phyloP scores from a whole-genome alignment of 2,797 vertebrate species.

The Kryptolebias ocellatus region DNA sequence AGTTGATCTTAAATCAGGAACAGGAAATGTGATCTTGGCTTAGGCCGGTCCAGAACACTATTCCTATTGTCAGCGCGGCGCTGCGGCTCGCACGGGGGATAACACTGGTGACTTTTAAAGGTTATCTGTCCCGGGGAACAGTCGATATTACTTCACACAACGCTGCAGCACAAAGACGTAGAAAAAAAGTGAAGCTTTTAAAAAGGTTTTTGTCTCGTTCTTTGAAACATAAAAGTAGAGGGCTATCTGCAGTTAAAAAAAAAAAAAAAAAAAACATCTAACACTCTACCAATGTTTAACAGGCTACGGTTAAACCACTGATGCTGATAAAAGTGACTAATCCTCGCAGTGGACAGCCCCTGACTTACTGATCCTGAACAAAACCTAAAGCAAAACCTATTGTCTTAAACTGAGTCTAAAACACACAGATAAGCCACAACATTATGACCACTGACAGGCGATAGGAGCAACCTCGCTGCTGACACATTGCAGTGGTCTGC shows the following conservation, averaged over 20 bases:
- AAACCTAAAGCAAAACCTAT: neutral
- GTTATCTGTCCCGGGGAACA: slow-evolving; percentile 74
- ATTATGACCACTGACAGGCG: neutral
- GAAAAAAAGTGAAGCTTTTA: slow-evolving; percentile 23
- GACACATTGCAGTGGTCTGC: neutral
- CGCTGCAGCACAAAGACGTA: slow-evolving; percentile 22
- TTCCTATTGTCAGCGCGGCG: slow-evolving; percentile 70
- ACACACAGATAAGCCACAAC: neutral
- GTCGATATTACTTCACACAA: slow-evolving; percentile 60
- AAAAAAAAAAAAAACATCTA: neutral
- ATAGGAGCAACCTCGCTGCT: no score
- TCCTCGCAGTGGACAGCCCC: no score
- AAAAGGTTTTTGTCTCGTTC: slow-evolving; percentile 11
- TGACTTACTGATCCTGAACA: no score
- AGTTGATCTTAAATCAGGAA: slow-evolving; percentile 80
- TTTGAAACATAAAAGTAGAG: slow-evolving; percentile 1
- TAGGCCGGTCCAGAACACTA: slow-evolving; percentile 71
- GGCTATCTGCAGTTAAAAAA: neutral
- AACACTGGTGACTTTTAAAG: slow-evolving; percentile 76
- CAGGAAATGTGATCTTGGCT: slow-evolving; percentile 78
- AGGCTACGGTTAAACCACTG: slow-evolving; percentile 2
- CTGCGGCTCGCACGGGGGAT: slow-evolving; percentile 64
- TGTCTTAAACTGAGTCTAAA: neutral
- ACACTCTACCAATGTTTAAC: slow-evolving; percentile 2
- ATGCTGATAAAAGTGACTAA: slow-evolving; percentile 20